Conservation (phyloP, 2,888 invertebrate species). For the Caenorhabditis becei region DNA sequence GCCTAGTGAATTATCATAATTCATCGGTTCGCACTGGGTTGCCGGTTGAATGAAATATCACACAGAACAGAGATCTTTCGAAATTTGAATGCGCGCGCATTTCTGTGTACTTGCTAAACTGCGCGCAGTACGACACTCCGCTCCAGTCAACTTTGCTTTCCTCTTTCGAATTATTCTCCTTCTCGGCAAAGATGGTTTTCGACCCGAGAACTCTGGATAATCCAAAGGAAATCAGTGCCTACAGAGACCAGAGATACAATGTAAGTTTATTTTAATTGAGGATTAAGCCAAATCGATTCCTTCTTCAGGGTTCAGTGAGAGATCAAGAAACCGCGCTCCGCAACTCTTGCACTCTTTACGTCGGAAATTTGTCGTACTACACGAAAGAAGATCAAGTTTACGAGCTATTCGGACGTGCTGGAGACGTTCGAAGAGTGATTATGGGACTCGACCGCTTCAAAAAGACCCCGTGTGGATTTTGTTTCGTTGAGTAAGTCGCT, state of each 20-base stretch:
- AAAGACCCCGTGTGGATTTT: slow-evolving; percentile 99
- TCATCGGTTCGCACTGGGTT: too few species aligned
- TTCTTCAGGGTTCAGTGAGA: slow-evolving; percentile 74
- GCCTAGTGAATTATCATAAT: too few species aligned
- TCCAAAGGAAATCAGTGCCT: slow-evolving; percentile 73
- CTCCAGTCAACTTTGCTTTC: neutral
- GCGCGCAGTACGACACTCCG: slow-evolving; percentile 23
- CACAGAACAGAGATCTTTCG: too few species aligned
- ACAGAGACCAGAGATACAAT: slow-evolving; percentile 79
- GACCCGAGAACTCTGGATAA: slow-evolving; percentile 67
- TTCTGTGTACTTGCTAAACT: neutral
- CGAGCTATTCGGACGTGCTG: slow-evolving; percentile 95
- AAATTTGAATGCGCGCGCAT: neutral
- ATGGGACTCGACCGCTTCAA: slow-evolving; percentile 98
- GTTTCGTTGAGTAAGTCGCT: slow-evolving; percentile 96
- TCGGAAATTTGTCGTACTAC: slow-evolving; percentile 97
- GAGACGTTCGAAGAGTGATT: slow-evolving; percentile 92
- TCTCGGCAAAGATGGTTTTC: slow-evolving; percentile 61
- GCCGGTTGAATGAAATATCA: too few species aligned
- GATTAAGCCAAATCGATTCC: neutral
- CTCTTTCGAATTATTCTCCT: slow-evolving; percentile 2
- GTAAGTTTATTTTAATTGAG: slow-evolving; percentile 58
- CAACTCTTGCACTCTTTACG: slow-evolving; percentile 90
- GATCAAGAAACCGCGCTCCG: slow-evolving; percentile 87
- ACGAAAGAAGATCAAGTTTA: slow-evolving; percentile 96